Evolutionary conservation across 1,140 invertebrate genomes (phyloP), one percentile per base, ranked within the genome.

Genomic region (Lepidurus couesii): DNA sequence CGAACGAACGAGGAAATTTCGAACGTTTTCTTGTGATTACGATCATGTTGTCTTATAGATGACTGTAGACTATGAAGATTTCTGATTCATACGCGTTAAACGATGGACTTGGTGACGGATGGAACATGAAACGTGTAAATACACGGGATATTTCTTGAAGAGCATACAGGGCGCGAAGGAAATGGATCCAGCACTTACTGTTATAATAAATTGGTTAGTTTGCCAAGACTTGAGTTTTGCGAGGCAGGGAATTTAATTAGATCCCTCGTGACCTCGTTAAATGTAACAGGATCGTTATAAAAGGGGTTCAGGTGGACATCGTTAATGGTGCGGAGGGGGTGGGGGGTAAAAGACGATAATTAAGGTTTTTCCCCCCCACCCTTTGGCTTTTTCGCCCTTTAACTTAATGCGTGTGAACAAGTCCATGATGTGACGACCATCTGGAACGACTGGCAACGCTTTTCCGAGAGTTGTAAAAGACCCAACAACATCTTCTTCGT

Each of bases 401-500:
- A 65, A 65, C 16, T 65, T 65, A 65, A 65, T 65, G 8, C 53
- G 53, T 65, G 53, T 65, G 53, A 65, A 65, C 53, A 65, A 65
- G 53, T 65, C 53, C 53, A 65, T 65, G 53, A 65, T 65, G 53
- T 65, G 53, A 65, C 53, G 53, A 65, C 53, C 53, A 65, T 65
- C 53, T 65, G 53, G 53, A 65, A 65, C 21, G 53, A 65, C 53
- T 65, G 21, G 53, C 1, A 65, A 65, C 21, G 53, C 16, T 65
- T 65, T 65, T 65, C 53, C 53, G 21, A 65, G 53, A 65, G 53
- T 65, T 65, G 53, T 65, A 65, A 65, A 65, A 65, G 53, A 21
- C 53, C 53, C 53, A 65, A 65, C 53, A 65, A 65, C 53, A 65
- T n/a, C 53, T n/a, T 65, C 53, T 65, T 65, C 53, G n/a, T 65